These are phyloP conservation scores for Etia nguti DNA, from an alignment of 2,113 vertebrate species.

Conservation along the genomic window DNA sequence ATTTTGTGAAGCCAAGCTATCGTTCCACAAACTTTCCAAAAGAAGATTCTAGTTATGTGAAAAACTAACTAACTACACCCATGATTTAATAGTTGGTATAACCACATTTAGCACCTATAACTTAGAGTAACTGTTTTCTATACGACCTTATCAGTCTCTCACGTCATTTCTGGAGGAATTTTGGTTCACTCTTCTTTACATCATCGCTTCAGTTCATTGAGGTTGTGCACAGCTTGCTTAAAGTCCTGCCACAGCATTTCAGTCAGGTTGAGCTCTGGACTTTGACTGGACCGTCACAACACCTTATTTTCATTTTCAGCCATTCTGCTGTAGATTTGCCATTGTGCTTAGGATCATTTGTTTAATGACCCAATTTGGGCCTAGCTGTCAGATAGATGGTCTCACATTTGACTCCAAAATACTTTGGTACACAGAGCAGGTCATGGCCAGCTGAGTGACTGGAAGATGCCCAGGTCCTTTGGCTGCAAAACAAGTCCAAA, in stretches of 20 bases:
- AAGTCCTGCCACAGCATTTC: neutral
- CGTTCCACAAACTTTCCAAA: neutral
- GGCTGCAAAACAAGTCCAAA: no score
- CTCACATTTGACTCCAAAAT: neutral
- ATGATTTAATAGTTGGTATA: neutral
- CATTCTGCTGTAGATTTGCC: neutral
- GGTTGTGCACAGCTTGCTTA: neutral
- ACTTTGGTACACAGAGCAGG: neutral
- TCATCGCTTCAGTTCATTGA: neutral
- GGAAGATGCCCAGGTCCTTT: no score
- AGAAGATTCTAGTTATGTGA: neutral
- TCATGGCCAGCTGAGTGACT: neutral
- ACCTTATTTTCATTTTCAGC: neutral
- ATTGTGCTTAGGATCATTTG: neutral
- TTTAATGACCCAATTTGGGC: neutral
- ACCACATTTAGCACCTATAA: neutral
- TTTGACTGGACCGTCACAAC: neutral
- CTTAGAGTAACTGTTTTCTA: neutral
- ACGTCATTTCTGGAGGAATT: rapidly evolving
- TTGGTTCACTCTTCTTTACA: neutral
- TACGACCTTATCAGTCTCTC: neutral
- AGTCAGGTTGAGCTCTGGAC: neutral
- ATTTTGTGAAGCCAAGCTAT: neutral
- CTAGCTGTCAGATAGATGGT: neutral
- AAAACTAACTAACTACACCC: neutral